Percentiles rank a stretch among this genome's conserved stretches.
Conservation (phyloP, 2,797 vertebrate genomes). For the Microhierax caerulescens region DNA sequence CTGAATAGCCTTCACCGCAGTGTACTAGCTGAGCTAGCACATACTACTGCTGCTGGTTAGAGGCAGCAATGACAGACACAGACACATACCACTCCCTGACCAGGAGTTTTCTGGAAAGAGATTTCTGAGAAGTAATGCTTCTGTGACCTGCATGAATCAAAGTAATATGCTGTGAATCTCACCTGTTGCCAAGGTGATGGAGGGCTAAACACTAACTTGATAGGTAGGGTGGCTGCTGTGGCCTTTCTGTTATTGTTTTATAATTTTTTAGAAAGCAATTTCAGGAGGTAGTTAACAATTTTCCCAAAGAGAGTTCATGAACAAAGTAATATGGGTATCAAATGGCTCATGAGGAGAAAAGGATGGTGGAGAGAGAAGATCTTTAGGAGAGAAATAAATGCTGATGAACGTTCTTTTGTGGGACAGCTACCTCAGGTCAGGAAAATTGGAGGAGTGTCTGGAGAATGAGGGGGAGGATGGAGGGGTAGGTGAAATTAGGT, state of each 20-base stretch:
- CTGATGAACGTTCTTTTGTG: background rate
- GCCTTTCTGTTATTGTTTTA: background rate
- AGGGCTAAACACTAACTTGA: background rate
- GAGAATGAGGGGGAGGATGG: background rate
- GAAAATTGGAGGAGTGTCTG: background rate
- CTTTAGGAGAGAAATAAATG: background rate
- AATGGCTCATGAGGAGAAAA: background rate
- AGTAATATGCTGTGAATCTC: background rate
- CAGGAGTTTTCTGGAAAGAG: background rate
- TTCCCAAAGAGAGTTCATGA: background rate
- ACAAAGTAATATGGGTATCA: background rate
- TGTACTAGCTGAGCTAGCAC: background rate
- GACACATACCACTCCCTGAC: fast-evolving
- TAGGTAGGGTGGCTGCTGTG: background rate
- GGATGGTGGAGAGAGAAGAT: background rate
- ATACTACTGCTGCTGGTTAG: background rate
- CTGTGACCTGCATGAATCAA: background rate
- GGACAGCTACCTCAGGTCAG: background rate
- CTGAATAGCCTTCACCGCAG: background rate
- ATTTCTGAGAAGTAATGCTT: background rate
- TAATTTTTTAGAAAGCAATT: fast-evolving
- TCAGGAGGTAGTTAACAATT: background rate
- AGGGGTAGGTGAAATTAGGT: fast-evolving
- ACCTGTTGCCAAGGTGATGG: background rate
- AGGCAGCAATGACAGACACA: background rate